Percentiles rank a stretch among this genome's conserved stretches.
These are phyloP conservation scores for Strigamia transsilvanica DNA, from an alignment of 2,888 invertebrate genomes.

Conservation along the genomic window DNA sequence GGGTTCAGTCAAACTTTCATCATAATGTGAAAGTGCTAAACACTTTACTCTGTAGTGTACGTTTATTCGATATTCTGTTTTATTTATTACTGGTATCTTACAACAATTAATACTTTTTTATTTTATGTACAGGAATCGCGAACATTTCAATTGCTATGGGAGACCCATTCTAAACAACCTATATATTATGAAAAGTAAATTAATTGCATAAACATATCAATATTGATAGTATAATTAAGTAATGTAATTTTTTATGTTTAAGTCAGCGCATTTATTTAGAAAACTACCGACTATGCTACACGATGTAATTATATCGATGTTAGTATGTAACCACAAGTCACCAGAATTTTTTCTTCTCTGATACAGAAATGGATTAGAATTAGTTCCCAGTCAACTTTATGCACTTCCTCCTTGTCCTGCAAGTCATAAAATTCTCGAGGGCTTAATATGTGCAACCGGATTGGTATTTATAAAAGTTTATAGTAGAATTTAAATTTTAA, in stretches of 20 bases:
- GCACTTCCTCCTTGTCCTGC: background rate
- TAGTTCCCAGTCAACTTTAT: background rate
- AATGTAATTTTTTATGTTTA: background rate
- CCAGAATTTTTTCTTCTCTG: background rate
- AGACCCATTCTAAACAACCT: constrained; percentile 12
- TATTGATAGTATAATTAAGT: background rate
- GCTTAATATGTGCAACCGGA: background rate
- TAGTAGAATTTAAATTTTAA: constrained; percentile 4
- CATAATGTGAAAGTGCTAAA: background rate
- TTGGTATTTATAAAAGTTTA: background rate
- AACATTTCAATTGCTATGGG: constrained; percentile 31
- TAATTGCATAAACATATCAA: background rate
- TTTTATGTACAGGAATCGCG: background rate
- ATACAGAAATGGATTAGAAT: background rate
- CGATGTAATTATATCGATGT: background rate
- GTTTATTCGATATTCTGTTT: background rate
- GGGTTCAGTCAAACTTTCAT: background rate
- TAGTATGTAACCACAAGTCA: background rate
- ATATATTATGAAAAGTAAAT: constrained; percentile 48
- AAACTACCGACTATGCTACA: constrained; percentile 20
- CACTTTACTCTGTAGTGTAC: background rate
- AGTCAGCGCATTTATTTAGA: constrained; percentile 3
- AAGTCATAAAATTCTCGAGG: constrained; percentile 14
- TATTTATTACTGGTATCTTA: background rate
- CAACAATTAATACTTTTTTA: background rate